Evolutionary conservation across 2,888 invertebrate species (phyloP), one percentile per base, ranked within the genome.

Genomic region (Rhorus exstirpatorius): DNA sequence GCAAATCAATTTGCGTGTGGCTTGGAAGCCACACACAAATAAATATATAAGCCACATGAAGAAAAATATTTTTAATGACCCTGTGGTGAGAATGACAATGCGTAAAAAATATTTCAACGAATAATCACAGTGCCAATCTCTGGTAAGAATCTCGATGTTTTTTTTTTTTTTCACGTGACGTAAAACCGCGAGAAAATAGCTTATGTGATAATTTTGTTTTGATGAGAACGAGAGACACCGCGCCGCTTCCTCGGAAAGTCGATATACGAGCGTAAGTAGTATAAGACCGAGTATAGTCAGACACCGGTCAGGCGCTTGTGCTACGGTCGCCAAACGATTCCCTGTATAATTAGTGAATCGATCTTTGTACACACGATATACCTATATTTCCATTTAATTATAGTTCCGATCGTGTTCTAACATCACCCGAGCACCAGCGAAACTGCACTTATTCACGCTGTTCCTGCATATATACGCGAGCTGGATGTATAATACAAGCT

Each of bases 391-490:
- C 75, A 79, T 82, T 82, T 82, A 79, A 82, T 82, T 82, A 82
- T 79, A 82, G 82, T 79, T 75, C 79, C 71, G 70, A 82, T 82
- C 82, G 82, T 79, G 79, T 79, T 79, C 82, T 38, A 79, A 82
- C 82, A 82, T 82, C 79, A n/a, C 71, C 70, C 75, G 75, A 31
- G 79, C 74, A 75, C 58, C 82, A 76, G 76, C 79, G 79, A 82
- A 82, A 75, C 79, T 82, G 79, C 65, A 82, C 82, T 82, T 79
- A 82, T 82, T 82, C 82, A 65, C 81, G 68, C 46, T 81, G 63
- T 68, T 55, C 38, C 49, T 67, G n/a, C 51, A 51, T 35, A 55
- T 14, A 44, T 44, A 31, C 21, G 3, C 12, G 31, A 49, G 60
- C 38, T 72, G 61, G 24, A 46, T 44, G 61, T 53, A 77, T 68